Percentiles rank a stretch among this genome's conserved stretches.
Evolutionary conservation across 1,140 invertebrate species (phyloP).

Genomic region (Venturia canescens): DNA sequence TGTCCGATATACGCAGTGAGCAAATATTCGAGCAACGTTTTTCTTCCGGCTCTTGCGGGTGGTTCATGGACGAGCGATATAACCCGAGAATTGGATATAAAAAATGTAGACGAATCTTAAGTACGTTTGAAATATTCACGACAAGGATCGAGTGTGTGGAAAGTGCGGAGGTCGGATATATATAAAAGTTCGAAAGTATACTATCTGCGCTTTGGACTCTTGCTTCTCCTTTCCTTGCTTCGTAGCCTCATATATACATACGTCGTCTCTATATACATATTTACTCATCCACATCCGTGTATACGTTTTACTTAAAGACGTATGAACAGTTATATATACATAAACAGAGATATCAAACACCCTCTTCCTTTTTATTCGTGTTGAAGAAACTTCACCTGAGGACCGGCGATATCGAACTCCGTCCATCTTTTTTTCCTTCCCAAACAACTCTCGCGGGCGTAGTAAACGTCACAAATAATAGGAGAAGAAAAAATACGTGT

Average conservation of each 20-base stretch:
- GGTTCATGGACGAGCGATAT: constrained; percentile 46
- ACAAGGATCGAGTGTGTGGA: constrained; percentile 50
- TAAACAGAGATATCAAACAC: not conserved
- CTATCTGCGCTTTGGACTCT: constrained; percentile 8
- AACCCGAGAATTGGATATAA: constrained; percentile 69
- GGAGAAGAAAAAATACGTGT: constrained; percentile 31
- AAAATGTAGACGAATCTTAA: constrained; percentile 69
- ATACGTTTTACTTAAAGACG: not conserved
- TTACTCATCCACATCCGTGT: not conserved
- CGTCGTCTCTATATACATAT: not conserved
- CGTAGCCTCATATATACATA: not conserved
- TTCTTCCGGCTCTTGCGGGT: constrained; percentile 38
- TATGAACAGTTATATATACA: constrained; percentile 2
- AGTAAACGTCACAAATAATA: constrained; percentile 31
- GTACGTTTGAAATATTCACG: constrained; percentile 69
- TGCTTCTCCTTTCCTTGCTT: not conserved
- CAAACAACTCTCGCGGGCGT: constrained; percentile 1
- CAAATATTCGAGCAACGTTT: constrained; percentile 24
- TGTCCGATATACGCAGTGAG: not conserved
- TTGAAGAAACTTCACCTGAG: constrained; percentile 24
- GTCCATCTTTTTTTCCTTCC: constrained; percentile 33
- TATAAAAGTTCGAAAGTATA: constrained; percentile 34
- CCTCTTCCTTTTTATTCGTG: not conserved
- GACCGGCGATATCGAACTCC: constrained; percentile 23
- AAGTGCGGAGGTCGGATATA: not conserved